Conservation (phyloP, 1,140 invertebrate genomes). For the Drosophila subobscura region DNA sequence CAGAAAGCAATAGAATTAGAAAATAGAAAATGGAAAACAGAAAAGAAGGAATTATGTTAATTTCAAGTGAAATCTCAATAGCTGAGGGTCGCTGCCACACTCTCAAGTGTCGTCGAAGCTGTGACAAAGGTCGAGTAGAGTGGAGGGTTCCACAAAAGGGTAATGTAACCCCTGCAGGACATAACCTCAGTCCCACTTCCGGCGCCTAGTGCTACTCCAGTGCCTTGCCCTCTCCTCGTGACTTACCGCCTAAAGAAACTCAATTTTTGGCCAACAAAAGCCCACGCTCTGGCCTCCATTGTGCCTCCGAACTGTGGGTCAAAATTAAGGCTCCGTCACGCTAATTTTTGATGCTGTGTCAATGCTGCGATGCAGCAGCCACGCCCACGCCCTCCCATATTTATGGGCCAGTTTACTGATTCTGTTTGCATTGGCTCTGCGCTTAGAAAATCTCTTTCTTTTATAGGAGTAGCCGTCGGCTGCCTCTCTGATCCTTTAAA, state of each 20-base stretch:
- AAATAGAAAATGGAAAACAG: conserved; percentile 19
- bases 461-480: no score
- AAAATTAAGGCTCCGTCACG: conserved; percentile 64
- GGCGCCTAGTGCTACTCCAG: conserved; percentile 11
- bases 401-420: not conserved
- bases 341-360: conserved; percentile 67
- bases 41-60: conserved; percentile 78
- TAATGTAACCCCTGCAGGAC: conserved; percentile 2
- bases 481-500: conserved; percentile 37
- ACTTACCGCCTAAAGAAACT: conserved; percentile 56
- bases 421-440: conserved; percentile 46
- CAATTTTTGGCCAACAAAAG: conserved; percentile 45
- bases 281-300: not conserved
- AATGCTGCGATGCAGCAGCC: conserved; percentile 40
- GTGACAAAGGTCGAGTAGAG: conserved; percentile 57
- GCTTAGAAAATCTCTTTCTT: no score
- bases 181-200: conserved; percentile 27
- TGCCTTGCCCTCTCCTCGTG: conserved; percentile 44
- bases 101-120: conserved; percentile 54
- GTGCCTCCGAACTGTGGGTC: conserved; percentile 3
- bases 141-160: conserved; percentile 17
- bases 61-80: conserved; percentile 68
- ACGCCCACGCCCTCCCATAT: conserved; percentile 16
- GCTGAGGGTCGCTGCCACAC: conserved; percentile 8
- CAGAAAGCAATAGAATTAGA: conserved; percentile 14